These are phyloP conservation scores for Melinaea menophilus DNA, from an alignment of 2,888 invertebrate species.

Conservation along the genomic window DNA sequence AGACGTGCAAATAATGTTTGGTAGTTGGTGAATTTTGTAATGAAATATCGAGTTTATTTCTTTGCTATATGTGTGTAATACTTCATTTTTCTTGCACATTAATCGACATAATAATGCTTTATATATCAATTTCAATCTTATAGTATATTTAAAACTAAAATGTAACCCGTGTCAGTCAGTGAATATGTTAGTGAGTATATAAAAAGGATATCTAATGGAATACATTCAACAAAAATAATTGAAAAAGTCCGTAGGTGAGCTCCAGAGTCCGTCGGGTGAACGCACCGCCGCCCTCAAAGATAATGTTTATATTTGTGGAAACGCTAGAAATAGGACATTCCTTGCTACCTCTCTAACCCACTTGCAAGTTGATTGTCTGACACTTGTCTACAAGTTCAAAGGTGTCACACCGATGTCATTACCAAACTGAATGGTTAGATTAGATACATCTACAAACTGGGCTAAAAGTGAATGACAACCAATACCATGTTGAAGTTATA, in stretches of 20 bases:
- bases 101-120: no score
- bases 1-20: conserved; percentile 20
- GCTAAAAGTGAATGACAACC: no score
- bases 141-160: no score
- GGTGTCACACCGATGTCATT: conserved; percentile 11
- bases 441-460: no score
- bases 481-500: no score
- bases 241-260: conserved; percentile 1
- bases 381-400: conserved; percentile 30
- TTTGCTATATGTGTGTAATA: no score
- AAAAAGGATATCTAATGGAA: no score
- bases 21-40: background rate
- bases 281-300: conserved; percentile 43
- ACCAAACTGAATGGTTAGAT: background rate
- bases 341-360: conserved; percentile 31
- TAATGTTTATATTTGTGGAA: conserved; percentile 47
- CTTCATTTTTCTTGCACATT: no score
- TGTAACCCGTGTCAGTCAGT: no score
- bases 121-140: no score
- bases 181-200: no score
- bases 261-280: conserved; percentile 39
- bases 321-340: conserved; percentile 42
- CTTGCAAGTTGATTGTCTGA: conserved; percentile 27
- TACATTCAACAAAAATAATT: no score
- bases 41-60: background rate